A percentile compares a stretch with the other conserved stretches of the same genome.
phyloP scores from a whole-genome alignment of 2,797 vertebrate genomes.

The Melanogrammus aeglefinus region DNA sequence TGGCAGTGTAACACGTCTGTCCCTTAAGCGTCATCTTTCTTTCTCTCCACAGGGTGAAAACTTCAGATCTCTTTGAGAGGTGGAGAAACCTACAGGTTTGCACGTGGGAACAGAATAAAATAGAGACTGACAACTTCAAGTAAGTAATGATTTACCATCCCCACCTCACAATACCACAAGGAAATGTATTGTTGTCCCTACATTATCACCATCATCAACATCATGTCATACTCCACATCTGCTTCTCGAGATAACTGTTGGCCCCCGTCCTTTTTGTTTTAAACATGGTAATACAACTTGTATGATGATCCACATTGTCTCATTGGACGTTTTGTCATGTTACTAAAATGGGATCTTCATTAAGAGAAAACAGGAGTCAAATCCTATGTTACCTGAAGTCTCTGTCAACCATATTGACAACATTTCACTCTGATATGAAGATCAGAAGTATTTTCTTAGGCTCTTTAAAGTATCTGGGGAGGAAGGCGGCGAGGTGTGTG shows the following conservation, averaged over 20 bases:
- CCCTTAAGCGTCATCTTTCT: slow-evolving; percentile 41
- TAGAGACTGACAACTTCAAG: slow-evolving; percentile 90
- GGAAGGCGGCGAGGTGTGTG: no score
- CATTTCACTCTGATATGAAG: no score
- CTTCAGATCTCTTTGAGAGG: slow-evolving; percentile 93
- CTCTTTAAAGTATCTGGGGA: no score
- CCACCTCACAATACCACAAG: background rate
- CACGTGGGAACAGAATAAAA: slow-evolving; percentile 90
- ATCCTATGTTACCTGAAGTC: no score
- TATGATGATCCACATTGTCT: no score
- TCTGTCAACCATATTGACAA: no score
- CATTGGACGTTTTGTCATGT: no score
- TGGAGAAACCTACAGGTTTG: slow-evolving; percentile 95
- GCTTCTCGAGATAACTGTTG: no score
- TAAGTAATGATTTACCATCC: slow-evolving; percentile 56
- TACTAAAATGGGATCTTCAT: no score
- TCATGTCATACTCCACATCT: background rate
- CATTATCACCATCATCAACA: background rate
- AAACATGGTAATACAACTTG: no score
- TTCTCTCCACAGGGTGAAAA: slow-evolving; percentile 86
- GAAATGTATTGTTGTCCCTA: background rate
- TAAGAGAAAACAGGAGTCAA: no score
- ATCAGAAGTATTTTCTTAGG: no score
- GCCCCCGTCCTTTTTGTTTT: background rate
- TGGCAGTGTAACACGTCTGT: background rate